Evolutionary conservation across 2,888 invertebrate genomes (phyloP).

Genomic region (Stenodema calcarata): DNA sequence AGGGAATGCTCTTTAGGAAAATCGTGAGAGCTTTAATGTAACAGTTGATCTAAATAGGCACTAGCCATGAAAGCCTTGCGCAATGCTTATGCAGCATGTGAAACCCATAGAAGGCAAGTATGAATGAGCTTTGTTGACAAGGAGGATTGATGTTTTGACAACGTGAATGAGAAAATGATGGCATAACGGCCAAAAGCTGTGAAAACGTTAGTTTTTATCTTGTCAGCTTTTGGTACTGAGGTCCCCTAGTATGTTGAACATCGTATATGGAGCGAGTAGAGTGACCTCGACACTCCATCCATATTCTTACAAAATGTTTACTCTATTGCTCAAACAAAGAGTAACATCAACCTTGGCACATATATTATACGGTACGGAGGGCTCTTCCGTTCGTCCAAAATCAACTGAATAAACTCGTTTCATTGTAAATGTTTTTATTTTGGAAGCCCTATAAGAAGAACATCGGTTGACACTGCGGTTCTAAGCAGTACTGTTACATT

Average conservation of each 20-base stretch:
- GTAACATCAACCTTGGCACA: constrained; percentile 3
- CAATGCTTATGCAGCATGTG: neutral
- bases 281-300: constrained; percentile 22
- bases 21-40: neutral
- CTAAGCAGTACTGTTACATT: neutral
- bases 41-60: neutral
- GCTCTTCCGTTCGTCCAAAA: neutral
- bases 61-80: neutral
- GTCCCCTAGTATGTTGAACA: neutral
- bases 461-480: neutral
- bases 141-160: neutral
- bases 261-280: constrained; percentile 18
- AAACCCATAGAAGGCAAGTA: neutral
- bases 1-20: neutral
- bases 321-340: neutral
- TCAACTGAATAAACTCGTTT: neutral
- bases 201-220: neutral
- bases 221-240: neutral
- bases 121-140: neutral
- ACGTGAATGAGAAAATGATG: neutral
- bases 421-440: neutral
- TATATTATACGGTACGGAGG: neutral
- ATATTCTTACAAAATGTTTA: constrained; percentile 17
- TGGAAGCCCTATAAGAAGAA: neutral
- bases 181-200: neutral